phyloP scores from a whole-genome alignment of 2,888 invertebrate genomes.

The Melangyna quadrimaculata region DNA sequence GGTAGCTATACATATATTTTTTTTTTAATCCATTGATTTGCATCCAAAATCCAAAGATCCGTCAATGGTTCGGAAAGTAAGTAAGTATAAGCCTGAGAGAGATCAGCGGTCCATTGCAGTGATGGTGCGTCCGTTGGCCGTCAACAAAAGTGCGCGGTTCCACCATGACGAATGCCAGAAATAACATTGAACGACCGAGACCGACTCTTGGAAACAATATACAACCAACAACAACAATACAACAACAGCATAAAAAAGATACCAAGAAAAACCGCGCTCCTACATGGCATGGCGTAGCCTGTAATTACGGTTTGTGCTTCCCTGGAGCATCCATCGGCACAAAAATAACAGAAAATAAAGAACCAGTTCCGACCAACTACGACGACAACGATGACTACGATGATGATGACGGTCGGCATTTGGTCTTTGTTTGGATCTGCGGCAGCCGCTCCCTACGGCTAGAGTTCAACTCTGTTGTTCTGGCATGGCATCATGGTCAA shows the following conservation, averaged over 20 bases:
- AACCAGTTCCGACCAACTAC: not conserved
- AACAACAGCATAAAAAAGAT: conserved; percentile 27
- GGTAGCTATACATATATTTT: not conserved
- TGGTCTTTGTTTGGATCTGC: conserved; percentile 61
- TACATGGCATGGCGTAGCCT: conserved; percentile 33
- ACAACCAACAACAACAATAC: not conserved
- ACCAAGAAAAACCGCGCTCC: conserved; percentile 47
- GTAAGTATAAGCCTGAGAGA: conserved; percentile 27
- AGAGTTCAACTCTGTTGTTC: conserved; percentile 58
- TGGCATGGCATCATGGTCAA: conserved; percentile 57
- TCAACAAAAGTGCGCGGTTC: conserved; percentile 57
- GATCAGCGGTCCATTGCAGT: conserved; percentile 19
- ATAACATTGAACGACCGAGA: conserved; percentile 53
- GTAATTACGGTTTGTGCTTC: conserved; percentile 59
- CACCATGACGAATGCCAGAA: conserved; percentile 69
- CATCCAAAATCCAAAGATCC: conserved; percentile 62
- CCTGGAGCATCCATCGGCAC: conserved; percentile 43
- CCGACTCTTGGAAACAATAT: conserved; percentile 53
- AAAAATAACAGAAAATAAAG: conserved; percentile 33
- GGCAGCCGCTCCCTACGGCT: conserved; percentile 41
- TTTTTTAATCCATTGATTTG: conserved; percentile 50
- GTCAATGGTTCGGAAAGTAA: conserved; percentile 59
- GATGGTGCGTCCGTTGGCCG: conserved; percentile 1
- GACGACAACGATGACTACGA: not conserved
- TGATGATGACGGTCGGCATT: conserved; percentile 51